Percentiles rank a stretch among this genome's conserved stretches.
Conservation (phyloP, 2,113 vertebrate genomes). For the Leptobrachium ailaonicum region DNA sequence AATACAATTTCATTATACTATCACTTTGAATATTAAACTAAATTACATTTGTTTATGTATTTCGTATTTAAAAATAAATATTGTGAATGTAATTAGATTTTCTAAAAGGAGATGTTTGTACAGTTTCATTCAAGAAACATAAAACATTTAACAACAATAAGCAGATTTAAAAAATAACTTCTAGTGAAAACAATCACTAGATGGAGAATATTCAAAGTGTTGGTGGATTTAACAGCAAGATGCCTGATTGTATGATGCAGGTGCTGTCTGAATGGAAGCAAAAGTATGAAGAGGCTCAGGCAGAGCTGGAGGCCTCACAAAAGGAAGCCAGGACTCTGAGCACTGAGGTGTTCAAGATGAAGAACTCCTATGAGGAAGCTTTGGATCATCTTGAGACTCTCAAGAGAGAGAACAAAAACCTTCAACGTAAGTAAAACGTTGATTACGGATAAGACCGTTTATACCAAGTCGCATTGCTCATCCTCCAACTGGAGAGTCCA, state of each 20-base stretch:
- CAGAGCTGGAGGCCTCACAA: slow-evolving; percentile 68
- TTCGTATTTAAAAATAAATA: no score
- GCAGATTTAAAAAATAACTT: not conserved
- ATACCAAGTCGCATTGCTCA: not conserved
- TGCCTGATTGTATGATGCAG: slow-evolving; percentile 49
- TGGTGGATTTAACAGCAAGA: no score
- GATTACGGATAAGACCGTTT: not conserved
- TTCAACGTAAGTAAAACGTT: slow-evolving; percentile 58
- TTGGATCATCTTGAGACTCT: slow-evolving; percentile 68
- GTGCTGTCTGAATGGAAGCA: slow-evolving; percentile 75
- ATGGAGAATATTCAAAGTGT: no score
- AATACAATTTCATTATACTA: no score
- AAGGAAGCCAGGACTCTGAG: slow-evolving; percentile 67
- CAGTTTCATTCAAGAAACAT: no score
- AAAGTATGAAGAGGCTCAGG: slow-evolving; percentile 69
- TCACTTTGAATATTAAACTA: no score
- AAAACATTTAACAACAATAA: no score
- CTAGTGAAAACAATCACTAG: no score
- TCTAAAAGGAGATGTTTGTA: no score
- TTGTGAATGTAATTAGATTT: no score
- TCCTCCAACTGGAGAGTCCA: no score
- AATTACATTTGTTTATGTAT: no score
- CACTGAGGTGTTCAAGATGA: slow-evolving; percentile 68
- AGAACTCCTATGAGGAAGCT: slow-evolving; percentile 44
- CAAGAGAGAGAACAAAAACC: slow-evolving; percentile 69